Conservation (phyloP, 2,888 invertebrate species). For the Arge pagana region DNA sequence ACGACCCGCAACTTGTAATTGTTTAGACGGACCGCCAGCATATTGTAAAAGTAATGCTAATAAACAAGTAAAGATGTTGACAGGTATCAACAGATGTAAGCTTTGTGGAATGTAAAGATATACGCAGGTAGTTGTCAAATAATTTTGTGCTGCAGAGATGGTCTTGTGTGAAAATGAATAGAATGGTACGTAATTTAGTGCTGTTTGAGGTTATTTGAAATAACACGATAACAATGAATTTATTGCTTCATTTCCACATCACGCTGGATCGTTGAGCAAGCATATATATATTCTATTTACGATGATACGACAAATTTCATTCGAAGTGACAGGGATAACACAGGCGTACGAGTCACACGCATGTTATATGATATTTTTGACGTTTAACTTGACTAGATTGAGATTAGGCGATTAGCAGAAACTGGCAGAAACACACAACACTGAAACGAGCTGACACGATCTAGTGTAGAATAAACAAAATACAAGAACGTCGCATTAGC, state of each 20-base stretch:
- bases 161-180: constrained; percentile 3
- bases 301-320: not conserved
- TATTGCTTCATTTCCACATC: constrained; percentile 1
- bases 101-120: constrained; percentile 1
- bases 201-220: constrained; percentile 20
- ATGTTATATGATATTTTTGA: constrained; percentile 20
- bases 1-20: no score
- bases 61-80: no score
- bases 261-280: not conserved
- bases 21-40: no score
- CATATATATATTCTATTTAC: constrained; percentile 10
- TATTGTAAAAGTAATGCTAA: no score
- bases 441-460: no score
- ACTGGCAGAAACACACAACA: constrained; percentile 4
- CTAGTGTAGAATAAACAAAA: no score
- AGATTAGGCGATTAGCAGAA: constrained; percentile 1
- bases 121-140: not conserved
- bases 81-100: no score
- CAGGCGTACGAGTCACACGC: constrained; percentile 6
- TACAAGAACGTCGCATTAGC: no score
- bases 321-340: not conserved
- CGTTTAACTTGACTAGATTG: constrained; percentile 7
- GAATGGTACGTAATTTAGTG: not conserved
- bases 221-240: not conserved
- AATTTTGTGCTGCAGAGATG: no score